phyloP scores from a whole-genome alignment of 1,140 invertebrate species.

The Phymastichus coffea region DNA sequence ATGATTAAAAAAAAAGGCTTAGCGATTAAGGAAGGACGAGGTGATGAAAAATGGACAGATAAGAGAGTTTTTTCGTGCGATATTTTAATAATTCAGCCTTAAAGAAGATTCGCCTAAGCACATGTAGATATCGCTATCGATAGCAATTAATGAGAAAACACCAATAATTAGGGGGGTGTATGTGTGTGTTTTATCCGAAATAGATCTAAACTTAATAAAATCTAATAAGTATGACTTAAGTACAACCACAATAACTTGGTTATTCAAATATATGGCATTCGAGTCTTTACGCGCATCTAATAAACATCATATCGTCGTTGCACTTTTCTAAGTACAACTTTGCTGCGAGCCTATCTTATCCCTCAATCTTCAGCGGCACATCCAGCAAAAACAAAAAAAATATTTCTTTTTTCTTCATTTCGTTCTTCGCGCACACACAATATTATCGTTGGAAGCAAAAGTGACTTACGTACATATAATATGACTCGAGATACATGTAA shows the following conservation, averaged over 20 bases:
- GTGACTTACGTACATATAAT: too few species aligned
- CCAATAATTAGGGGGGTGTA: neutral
- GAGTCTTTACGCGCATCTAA: slow-evolving; percentile 43
- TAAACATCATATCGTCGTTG: slow-evolving; percentile 17
- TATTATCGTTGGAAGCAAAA: too few species aligned
- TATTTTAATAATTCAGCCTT: slow-evolving; percentile 9
- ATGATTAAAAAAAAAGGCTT: neutral
- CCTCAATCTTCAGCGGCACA: slow-evolving; percentile 9
- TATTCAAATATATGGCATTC: slow-evolving; percentile 58
- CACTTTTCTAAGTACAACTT: too few species aligned
- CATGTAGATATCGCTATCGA: slow-evolving; percentile 1
- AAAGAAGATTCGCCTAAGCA: slow-evolving; percentile 17
- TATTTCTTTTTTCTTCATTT: neutral
- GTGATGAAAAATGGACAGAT: neutral
- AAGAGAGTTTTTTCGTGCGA: slow-evolving; percentile 9
- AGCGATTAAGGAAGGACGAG: too few species aligned
- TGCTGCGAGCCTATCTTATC: too few species aligned
- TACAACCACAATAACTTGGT: slow-evolving; percentile 57
- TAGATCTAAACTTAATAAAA: slow-evolving; percentile 42
- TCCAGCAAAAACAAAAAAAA: neutral
- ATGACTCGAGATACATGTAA: too few species aligned
- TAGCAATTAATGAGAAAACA: slow-evolving; percentile 22
- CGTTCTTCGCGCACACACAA: too few species aligned
- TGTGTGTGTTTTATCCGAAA: slow-evolving; percentile 21
- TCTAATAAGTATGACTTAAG: slow-evolving; percentile 54